These are phyloP conservation scores for Heterodera filipjevi DNA, from an alignment of 2,888 invertebrate genomes.

Conservation along the genomic window DNA sequence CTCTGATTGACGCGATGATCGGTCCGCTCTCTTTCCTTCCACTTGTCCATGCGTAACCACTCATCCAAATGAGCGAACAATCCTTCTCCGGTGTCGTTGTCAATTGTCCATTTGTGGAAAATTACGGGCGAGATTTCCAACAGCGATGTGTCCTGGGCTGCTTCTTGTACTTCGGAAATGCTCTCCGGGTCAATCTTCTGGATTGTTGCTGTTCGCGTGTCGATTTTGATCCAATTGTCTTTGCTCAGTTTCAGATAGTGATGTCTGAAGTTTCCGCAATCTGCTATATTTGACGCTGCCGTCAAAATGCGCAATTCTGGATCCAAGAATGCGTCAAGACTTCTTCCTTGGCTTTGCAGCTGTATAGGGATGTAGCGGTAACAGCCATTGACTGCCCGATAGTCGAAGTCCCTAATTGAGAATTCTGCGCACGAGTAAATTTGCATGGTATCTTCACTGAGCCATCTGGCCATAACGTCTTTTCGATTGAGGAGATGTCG, in stretches of 20 bases:
- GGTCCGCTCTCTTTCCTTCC: slow-evolving; percentile 3
- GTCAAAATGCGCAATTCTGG: slow-evolving; percentile 9
- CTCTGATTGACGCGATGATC: neutral
- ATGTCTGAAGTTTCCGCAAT: neutral
- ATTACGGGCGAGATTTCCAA: slow-evolving; percentile 12
- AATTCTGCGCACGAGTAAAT: slow-evolving; percentile 5
- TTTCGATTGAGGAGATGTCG: neutral
- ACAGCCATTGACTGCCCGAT: neutral
- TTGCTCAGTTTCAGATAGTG: neutral
- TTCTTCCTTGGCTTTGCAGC: neutral
- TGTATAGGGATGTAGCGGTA: slow-evolving; percentile 7
- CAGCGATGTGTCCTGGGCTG: neutral
- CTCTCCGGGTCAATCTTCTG: neutral
- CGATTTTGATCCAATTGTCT: slow-evolving; percentile 4
- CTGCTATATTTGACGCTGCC: neutral
- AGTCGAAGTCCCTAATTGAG: neutral
- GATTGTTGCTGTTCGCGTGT: neutral
- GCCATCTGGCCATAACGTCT: slow-evolving; percentile 9
- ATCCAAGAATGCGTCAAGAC: neutral
- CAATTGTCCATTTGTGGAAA: neutral
- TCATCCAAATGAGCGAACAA: slow-evolving; percentile 1
- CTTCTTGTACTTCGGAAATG: neutral
- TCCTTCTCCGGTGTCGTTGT: slow-evolving; percentile 12
- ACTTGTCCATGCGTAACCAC: neutral
- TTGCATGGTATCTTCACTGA: slow-evolving; percentile 7